phyloP scores from a whole-genome alignment of 1,140 invertebrate species.

The Drosophila navojoa region DNA sequence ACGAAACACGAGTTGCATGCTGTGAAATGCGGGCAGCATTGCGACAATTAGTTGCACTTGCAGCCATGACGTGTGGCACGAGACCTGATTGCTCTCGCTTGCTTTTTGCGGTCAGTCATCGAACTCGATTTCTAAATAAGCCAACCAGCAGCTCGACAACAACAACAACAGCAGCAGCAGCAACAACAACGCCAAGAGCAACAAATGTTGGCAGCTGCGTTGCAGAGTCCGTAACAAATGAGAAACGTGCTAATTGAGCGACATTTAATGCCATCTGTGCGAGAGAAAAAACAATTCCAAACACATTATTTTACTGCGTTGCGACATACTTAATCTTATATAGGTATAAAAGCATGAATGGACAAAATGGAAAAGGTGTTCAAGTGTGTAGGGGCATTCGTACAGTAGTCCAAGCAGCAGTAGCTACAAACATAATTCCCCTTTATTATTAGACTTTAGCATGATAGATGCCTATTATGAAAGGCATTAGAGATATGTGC shows the following conservation, averaged over 20 bases:
- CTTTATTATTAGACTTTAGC: not conserved
- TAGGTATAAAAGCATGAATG: too few species aligned
- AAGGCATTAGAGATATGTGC: too few species aligned
- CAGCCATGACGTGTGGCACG: constrained; percentile 40
- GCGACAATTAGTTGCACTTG: constrained; percentile 33
- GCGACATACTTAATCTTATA: not conserved
- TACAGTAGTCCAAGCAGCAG: too few species aligned
- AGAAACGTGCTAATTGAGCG: constrained; percentile 48
- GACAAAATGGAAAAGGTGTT: too few species aligned
- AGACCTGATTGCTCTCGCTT: not conserved
- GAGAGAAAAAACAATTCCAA: not conserved
- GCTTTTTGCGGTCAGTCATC: constrained; percentile 1
- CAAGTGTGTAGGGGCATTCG: too few species aligned
- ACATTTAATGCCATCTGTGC: constrained; percentile 23
- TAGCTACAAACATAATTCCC: not conserved
- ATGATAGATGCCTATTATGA: too few species aligned
- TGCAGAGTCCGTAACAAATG: constrained; percentile 29
- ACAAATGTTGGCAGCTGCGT: constrained; percentile 20
- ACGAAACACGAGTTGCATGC: constrained; percentile 11
- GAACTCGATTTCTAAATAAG: constrained; percentile 19
- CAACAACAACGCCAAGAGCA: not conserved
- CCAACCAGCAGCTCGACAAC: not conserved
- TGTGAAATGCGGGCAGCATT: constrained; percentile 15
- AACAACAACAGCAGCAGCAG: not conserved
- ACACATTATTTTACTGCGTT: not conserved